phyloP scores from a whole-genome alignment of 2,888 invertebrate species.

The Pristionchus maxplancki region DNA sequence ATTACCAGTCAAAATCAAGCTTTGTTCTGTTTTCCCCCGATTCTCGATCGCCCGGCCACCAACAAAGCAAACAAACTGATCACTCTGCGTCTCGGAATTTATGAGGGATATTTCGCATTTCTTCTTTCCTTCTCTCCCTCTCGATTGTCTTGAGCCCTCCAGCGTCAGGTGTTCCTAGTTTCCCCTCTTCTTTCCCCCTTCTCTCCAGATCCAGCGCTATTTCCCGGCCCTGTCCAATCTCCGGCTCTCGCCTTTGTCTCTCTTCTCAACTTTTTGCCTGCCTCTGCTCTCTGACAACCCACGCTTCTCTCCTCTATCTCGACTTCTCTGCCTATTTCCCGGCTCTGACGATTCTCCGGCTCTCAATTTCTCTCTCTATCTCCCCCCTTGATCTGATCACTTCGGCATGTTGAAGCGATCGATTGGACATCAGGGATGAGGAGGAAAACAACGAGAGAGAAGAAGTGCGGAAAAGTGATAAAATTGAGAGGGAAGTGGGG shows the following conservation, averaged over 20 bases:
- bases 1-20: no score
- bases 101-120: slow-evolving; percentile 24
- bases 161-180: slow-evolving; percentile 30
- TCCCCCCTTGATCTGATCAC: not conserved
- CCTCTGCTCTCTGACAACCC: slow-evolving; percentile 31
- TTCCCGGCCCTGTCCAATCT: not conserved
- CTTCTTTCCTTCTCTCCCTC: not conserved
- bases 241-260: slow-evolving; percentile 24
- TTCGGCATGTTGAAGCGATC: slow-evolving; percentile 8
- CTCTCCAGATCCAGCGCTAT: not conserved
- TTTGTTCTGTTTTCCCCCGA: not conserved
- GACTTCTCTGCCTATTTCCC: not conserved
- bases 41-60: slow-evolving; percentile 28
- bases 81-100: not conserved
- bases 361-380: not conserved
- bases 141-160: not conserved
- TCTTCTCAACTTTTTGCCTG: not conserved
- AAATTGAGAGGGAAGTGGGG: not conserved
- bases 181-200: not conserved
- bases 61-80: slow-evolving; percentile 3
- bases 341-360: no score
- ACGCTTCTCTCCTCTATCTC: not conserved
- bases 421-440: not conserved
- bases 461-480: not conserved
- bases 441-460: not conserved